Conservation (phyloP, 2,797 vertebrate species). For the Poecilia wingei region DNA sequence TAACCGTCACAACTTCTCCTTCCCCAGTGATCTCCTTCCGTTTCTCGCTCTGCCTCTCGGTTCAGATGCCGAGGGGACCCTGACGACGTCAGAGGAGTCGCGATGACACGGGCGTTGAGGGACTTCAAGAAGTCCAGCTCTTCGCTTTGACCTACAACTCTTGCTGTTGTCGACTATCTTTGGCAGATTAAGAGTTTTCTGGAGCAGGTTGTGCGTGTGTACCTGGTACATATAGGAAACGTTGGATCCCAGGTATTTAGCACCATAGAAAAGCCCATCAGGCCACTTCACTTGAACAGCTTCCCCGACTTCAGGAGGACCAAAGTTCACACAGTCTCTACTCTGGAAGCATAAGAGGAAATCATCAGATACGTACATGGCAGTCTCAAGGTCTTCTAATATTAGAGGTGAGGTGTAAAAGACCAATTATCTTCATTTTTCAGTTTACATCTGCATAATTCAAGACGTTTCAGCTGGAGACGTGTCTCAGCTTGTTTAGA, state of each 20-base stretch:
- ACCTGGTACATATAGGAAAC: slow-evolving; percentile 94
- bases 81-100: slow-evolving; percentile 34
- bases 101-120: slow-evolving; percentile 17
- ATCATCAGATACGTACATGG: background rate
- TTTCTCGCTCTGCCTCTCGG: slow-evolving; percentile 4
- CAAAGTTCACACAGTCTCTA: slow-evolving; percentile 90
- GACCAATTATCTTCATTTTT: background rate
- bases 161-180: slow-evolving; percentile 10
- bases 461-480: background rate
- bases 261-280: slow-evolving; percentile 93
- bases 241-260: slow-evolving; percentile 93
- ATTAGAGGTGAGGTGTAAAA: background rate
- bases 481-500: background rate
- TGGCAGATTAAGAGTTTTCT: background rate
- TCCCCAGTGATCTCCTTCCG: slow-evolving; percentile 14
- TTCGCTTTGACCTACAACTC: slow-evolving; percentile 20
- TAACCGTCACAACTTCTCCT: slow-evolving; percentile 20
- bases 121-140: slow-evolving; percentile 45
- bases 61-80: slow-evolving; percentile 22
- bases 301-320: slow-evolving; percentile 92
- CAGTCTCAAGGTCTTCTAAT: background rate
- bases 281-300: slow-evolving; percentile 96
- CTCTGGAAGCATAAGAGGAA: slow-evolving; percentile 80
- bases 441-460: background rate
- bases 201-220: slow-evolving; percentile 33